Evolutionary conservation across 2,888 invertebrate genomes (phyloP), one percentile per base, ranked within the genome.

Genomic region (Tipula confusa): DNA sequence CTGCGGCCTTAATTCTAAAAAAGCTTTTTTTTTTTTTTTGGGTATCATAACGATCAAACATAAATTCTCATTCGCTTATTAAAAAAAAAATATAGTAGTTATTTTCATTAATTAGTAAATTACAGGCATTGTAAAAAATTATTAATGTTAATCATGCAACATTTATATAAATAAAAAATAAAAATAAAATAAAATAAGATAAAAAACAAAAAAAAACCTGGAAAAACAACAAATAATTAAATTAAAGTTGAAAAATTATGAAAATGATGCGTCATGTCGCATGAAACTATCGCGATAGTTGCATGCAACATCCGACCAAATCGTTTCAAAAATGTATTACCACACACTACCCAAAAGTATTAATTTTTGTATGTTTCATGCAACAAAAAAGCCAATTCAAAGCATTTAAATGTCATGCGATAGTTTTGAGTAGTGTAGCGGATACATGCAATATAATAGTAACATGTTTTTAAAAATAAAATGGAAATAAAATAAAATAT

Each of bases 121-220:
- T 64, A 64, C 80, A 80, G 29, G 80, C 80, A 80, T 29, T 80
- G 29, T 80, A 29, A 80, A 80, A 29, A n/a, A n/a, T 15, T 31
- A n/a, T 29, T 80, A 80, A 29, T 15, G 31, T 80, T 29, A 29
- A 80, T 80, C 29, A 31, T 80, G 80, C 31, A 80, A 80, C 31
- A 80, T 29, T 80, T 29, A 80, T 24, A 79, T 28, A 79, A 18
- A 80, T 80, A 29, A 80, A 29, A 80, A 80, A n/a, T 6, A 29
- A 29, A 80, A 80, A 29, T 29, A 79, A 5, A 79, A n/a, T 48
- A 48, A 64, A 80, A 31, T 29, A 80, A 80, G 29, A 80, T n/a
- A 80, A 80, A 80, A n/a, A 80, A 80, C n/a, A 31, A 80, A 29
- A 15, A 29, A 80, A 79, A 80, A 80, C 80, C 80, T 80, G 80